Conservation (phyloP, 2,888 invertebrate species). For the Siphonodentalium dalli region DNA sequence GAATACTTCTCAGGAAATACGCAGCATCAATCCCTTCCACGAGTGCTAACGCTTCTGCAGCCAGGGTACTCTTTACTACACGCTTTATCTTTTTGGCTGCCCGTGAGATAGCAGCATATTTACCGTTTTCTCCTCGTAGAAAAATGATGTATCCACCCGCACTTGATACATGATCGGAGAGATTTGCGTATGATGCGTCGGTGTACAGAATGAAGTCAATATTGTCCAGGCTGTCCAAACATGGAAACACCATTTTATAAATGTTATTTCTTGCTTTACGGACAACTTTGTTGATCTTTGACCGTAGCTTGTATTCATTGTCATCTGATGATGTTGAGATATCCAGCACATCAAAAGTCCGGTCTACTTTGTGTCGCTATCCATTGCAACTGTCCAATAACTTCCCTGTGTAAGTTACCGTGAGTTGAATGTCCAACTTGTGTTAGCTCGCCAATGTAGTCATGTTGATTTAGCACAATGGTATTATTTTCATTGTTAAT, state of each 20-base stretch:
- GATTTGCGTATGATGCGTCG: slow-evolving; percentile 31
- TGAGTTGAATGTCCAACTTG: neutral
- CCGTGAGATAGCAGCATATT: slow-evolving; percentile 20
- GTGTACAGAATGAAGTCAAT: slow-evolving; percentile 17
- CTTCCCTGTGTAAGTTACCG: slow-evolving; percentile 2
- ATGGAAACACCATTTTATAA: slow-evolving; percentile 14
- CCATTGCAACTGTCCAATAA: slow-evolving; percentile 20
- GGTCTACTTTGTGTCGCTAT: slow-evolving; percentile 23
- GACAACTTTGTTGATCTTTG: slow-evolving; percentile 11
- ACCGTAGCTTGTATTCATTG: slow-evolving; percentile 2
- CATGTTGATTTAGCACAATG: slow-evolving; percentile 18
- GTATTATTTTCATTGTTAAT: slow-evolving; percentile 8
- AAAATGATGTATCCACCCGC: slow-evolving; percentile 20
- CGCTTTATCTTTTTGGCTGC: slow-evolving; percentile 20
- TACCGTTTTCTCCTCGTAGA: slow-evolving; percentile 14
- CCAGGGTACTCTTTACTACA: slow-evolving; percentile 29
- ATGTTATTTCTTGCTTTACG: slow-evolving; percentile 16
- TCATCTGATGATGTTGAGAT: slow-evolving; percentile 6
- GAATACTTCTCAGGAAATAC: slow-evolving; percentile 19
- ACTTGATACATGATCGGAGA: slow-evolving; percentile 24
- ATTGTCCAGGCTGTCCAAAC: slow-evolving; percentile 6
- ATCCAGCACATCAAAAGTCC: slow-evolving; percentile 24
- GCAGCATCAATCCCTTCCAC: slow-evolving; percentile 24
- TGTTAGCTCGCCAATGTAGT: slow-evolving; percentile 6
- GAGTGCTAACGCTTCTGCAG: slow-evolving; percentile 26